Evolutionary conservation across 2,888 invertebrate species (phyloP).

Genomic region (Erebia palarica): DNA sequence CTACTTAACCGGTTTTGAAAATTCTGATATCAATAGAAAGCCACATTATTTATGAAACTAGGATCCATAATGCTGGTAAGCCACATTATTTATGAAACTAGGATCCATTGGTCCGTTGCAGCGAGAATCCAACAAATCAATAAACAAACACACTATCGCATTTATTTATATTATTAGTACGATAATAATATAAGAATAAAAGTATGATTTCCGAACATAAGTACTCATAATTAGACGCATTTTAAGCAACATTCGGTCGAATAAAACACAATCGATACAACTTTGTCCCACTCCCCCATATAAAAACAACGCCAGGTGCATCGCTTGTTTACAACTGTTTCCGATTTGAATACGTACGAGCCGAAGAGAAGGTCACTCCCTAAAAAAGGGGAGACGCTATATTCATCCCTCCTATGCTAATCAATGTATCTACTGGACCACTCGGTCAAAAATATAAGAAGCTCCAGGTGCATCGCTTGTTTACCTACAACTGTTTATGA

Average conservation of each 20-base stretch:
- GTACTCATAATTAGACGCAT: neutral
- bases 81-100: too few species aligned
- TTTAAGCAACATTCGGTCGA: neutral
- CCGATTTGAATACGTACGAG: slow-evolving; percentile 19
- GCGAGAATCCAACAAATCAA: too few species aligned
- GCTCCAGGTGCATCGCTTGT: slow-evolving; percentile 21
- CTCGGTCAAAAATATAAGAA: neutral
- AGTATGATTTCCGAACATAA: too few species aligned
- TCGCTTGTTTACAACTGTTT: slow-evolving; percentile 26
- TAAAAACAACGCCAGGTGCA: slow-evolving; percentile 24
- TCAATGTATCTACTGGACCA: neutral
- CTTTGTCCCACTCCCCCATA: slow-evolving; percentile 19
- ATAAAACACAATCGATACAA: slow-evolving; percentile 20
- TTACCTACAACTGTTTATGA: slow-evolving; percentile 26
- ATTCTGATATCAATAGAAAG: too few species aligned
- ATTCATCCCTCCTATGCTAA: neutral
- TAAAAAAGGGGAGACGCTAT: neutral
- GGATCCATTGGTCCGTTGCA: too few species aligned
- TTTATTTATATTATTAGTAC: too few species aligned
- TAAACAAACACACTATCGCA: too few species aligned
- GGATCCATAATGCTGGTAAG: too few species aligned
- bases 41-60: too few species aligned
- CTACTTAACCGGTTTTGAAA: too few species aligned
- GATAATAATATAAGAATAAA: too few species aligned
- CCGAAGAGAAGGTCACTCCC: neutral